These are phyloP conservation scores for Calidris pugnax DNA, from an alignment of 2,113 vertebrate species.

Conservation along the genomic window DNA sequence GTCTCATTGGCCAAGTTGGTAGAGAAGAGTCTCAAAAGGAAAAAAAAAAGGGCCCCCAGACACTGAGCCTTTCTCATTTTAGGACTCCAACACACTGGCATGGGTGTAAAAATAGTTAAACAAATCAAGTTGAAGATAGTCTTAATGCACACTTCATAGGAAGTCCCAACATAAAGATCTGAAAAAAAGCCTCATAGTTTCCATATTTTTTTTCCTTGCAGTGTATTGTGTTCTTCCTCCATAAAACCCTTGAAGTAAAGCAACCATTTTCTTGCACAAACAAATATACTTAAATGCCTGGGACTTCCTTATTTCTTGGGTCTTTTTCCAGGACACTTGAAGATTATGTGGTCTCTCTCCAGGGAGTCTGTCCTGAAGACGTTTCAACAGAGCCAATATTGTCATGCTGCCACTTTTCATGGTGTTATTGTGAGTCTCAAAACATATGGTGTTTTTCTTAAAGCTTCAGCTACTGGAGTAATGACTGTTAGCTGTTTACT, in stretches of 20 bases:
- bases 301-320: not conserved
- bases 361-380: not conserved
- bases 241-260: not conserved
- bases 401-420: not conserved
- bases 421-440: not conserved
- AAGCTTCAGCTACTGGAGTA: not conserved
- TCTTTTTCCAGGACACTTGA: not conserved
- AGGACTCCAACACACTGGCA: fast-evolving
- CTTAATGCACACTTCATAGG: not conserved
- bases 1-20: not conserved
- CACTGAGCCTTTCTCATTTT: not conserved
- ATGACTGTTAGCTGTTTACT: conserved; percentile 1
- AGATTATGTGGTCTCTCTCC: not conserved
- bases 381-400: not conserved
- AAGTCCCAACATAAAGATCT: not conserved
- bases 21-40: not conserved
- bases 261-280: not conserved
- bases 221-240: not conserved
- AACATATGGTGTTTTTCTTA: conserved; percentile 38
- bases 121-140: not conserved
- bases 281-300: not conserved
- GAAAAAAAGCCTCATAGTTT: not conserved
- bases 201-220: not conserved
- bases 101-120: not conserved
- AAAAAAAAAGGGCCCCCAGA: not conserved